These are phyloP conservation scores for Dryocosmus kuriphilus DNA, from an alignment of 2,888 invertebrate genomes.

Conservation along the genomic window DNA sequence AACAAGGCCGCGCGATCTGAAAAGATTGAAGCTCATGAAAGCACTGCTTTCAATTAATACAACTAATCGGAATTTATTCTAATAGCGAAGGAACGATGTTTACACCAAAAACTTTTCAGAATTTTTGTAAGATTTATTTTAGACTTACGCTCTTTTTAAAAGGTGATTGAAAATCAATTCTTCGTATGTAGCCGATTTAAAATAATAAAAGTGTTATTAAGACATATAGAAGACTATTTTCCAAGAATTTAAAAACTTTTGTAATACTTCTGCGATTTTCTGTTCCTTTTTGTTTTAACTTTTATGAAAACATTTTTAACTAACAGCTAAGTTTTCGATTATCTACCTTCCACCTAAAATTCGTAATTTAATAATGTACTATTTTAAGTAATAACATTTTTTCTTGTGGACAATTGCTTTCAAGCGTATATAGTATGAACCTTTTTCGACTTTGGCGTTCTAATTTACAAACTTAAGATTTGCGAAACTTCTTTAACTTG, in stretches of 20 bases:
- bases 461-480: slow-evolving; percentile 16
- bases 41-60: neutral
- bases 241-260: neutral
- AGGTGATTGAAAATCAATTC: neutral
- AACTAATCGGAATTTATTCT: neutral
- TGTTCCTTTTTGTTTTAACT: neutral
- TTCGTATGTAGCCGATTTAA: neutral
- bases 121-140: neutral
- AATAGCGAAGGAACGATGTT: neutral
- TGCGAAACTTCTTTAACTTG: neutral
- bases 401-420: slow-evolving; percentile 17
- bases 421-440: slow-evolving; percentile 14
- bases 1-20: slow-evolving; percentile 3
- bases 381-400: neutral
- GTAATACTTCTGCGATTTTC: neutral
- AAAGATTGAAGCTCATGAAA: neutral
- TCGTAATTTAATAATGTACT: neutral
- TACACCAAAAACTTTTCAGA: neutral
- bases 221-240: neutral
- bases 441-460: slow-evolving; percentile 3
- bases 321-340: neutral
- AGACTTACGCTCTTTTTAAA: neutral
- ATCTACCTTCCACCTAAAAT: neutral
- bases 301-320: neutral
- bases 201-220: neutral